Evolutionary conservation across 2,888 invertebrate species (phyloP).

Genomic region (Hirudinaria manillensis): DNA sequence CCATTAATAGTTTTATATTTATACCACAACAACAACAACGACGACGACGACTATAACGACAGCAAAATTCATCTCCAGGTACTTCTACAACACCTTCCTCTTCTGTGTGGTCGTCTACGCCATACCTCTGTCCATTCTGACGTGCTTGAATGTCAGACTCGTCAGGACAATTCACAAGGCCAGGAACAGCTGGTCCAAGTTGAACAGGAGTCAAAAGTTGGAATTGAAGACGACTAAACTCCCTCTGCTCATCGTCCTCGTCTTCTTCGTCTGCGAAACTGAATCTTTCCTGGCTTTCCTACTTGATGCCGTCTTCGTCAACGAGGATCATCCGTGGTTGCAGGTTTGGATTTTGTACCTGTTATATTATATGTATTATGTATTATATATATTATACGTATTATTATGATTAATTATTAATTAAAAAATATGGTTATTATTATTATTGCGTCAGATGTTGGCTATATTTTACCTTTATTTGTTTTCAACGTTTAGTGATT

Average conservation of each 20-base stretch:
- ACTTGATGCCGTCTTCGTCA: conserved; percentile 40
- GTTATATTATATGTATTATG: not conserved
- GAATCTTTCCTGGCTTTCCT: conserved; percentile 40
- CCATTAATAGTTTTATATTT: no score
- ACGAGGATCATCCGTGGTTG: conserved; percentile 37
- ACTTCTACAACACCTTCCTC: conserved; percentile 41
- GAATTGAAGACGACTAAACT: conserved; percentile 50
- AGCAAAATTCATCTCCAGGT: no score
- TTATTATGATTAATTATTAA: not conserved
- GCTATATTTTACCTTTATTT: no score
- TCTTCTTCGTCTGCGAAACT: conserved; percentile 48
- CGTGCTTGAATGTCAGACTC: conserved; percentile 47
- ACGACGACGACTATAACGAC: no score
- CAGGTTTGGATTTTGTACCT: conserved; percentile 9
- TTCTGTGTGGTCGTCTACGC: conserved; percentile 44
- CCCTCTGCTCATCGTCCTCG: conserved; percentile 48
- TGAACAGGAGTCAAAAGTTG: conserved; percentile 45
- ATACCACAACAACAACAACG: no score
- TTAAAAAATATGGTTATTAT: not conserved
- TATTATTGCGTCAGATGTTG: no score
- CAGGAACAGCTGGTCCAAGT: conserved; percentile 37
- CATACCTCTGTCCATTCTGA: conserved; percentile 45
- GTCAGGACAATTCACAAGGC: conserved; percentile 49
- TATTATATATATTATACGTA: not conserved
- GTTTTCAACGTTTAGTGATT: no score